Conservation (phyloP, 2,113 vertebrate genomes). For the Fulmarus glacialis region DNA sequence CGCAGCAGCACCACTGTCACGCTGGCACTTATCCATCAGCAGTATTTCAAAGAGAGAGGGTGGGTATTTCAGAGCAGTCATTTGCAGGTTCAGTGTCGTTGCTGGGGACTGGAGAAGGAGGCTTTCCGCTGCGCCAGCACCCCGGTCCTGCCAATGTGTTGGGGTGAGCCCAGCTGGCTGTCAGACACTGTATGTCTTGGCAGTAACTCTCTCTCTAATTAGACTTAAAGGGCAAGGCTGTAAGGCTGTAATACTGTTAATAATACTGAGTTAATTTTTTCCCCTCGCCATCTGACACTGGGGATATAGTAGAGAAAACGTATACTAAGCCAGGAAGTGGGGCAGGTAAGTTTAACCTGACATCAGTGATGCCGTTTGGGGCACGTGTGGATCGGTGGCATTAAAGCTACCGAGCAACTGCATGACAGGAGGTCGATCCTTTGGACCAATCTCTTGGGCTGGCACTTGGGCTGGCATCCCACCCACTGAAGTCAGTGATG, state of each 20-base stretch:
- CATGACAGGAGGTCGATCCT: neutral
- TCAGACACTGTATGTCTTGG: constrained; percentile 17
- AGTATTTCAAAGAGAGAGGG: neutral
- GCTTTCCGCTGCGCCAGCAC: neutral
- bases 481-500: neutral
- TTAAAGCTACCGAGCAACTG: constrained; percentile 7
- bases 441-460: neutral
- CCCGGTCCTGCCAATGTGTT: neutral
- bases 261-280: constrained; percentile 65
- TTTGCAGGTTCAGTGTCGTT: neutral
- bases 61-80: neutral
- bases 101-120: neutral
- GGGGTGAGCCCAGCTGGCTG: neutral
- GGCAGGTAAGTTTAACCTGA: constrained; percentile 45
- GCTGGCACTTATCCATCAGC: neutral
- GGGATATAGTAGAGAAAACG: constrained; percentile 36
- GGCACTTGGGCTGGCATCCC: neutral
- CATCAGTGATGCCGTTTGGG: constrained; percentile 26
- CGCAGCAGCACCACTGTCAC: neutral
- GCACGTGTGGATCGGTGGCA: fast-evolving
- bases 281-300: neutral
- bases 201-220: constrained; percentile 41
- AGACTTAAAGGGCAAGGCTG: constrained; percentile 52
- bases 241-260: constrained; percentile 64
- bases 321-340: constrained; percentile 51